Base-by-base conservation (phyloP, 2,113 vertebrate species). In the Formicarius rufipectus region DNA sequence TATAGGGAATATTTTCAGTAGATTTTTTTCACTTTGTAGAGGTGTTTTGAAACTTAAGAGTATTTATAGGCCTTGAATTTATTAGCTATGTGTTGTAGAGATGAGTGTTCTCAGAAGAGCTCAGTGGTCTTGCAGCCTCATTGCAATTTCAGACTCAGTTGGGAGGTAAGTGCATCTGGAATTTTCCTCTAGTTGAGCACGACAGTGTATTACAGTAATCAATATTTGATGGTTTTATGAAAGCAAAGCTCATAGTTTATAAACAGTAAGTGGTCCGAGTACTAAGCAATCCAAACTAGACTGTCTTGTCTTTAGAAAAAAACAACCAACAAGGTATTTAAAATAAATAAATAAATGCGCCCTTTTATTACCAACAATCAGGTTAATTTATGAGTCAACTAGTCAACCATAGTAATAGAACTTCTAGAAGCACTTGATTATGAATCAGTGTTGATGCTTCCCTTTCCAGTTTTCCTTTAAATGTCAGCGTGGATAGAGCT, bases 31-130 rank as follows among this genome's bases (percentile, higher is more conserved):
- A 60, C 52, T 90, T 95, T 82, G 49, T 84, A 90, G 63, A 82
- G 62, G 25, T 76, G 55, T 82, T 95, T 89, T 91, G 73, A 80
- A 90, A 74, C 40, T 90, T 91, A 49, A 42, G 75, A 87, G n/a
- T 74, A 81, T 75, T 86, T 91, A 60, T 89, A 96, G 73, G 45
- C 72, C 58, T 89, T 77, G 60, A 82, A 92, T 55, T 88, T 80
- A 39, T 84, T 73, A 93, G 62, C 45, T 81, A 21, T 2, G 0
- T 79, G 44, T 94, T 82, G 49, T 89, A 63, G 20, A 93, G 76
- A 52, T 30, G 78, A 50, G 49, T 18, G 27, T 77, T 80, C 33
- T 37, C 30, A n/a, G 92, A 90, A 60, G 73, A 89, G 62, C 69
- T 69, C 68, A 53, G 5, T 90, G 88, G 60, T 84, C 56, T 67